Base-by-base conservation (phyloP, 64 coral and sea anemone species). In the Pocillopora damicornis region DNA sequence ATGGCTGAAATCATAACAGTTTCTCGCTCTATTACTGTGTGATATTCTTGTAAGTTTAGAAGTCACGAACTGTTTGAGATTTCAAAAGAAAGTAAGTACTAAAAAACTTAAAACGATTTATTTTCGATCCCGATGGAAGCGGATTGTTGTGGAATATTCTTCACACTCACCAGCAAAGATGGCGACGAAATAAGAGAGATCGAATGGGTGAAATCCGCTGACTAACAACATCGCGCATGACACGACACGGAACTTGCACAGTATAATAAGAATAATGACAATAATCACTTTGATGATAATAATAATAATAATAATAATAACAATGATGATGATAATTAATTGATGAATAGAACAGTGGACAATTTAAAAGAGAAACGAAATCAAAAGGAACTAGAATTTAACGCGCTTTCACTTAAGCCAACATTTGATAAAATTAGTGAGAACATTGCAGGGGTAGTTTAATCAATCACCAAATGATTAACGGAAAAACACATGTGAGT, bases 121-220 rank as follows among this genome's bases (percentile, higher is more conserved):
- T 77, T 75, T 35, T 64, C 17, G n/a, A 63, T 26, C 15, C 74
- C 66, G 94, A 96, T 96, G 86, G 91, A 90, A 87, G 59, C 15
- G 83, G 94, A 96, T 96, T 93, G 63, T 65, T 63, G 37, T 11
- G 58, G 34, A 11, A 58, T 13, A 23, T 36, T 18, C 18, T 73
- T 59, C 60, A n/a, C 10, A 93, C 94, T 96, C 88, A 96, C 94
- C 91, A 95, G 90, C 88, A 88, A 96, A 96, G 91, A 96, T 96
- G 94, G 91, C 79, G 91, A 86, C 94, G 60, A 92, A 91, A 78
- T 72, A 78, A 84, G 89, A 96, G 94, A 30, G 45, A 77, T 23
- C 23, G 58, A 2, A 2, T 6, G 20, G 11, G 65, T 11, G 45
- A 37, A 20, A 79, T 8, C 94, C 94, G 94, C 94, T 96, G 94